Evolutionary conservation across 2,888 invertebrate genomes (phyloP), one percentile per base, ranked within the genome.

Genomic region (Eupithecia subfuscata): DNA sequence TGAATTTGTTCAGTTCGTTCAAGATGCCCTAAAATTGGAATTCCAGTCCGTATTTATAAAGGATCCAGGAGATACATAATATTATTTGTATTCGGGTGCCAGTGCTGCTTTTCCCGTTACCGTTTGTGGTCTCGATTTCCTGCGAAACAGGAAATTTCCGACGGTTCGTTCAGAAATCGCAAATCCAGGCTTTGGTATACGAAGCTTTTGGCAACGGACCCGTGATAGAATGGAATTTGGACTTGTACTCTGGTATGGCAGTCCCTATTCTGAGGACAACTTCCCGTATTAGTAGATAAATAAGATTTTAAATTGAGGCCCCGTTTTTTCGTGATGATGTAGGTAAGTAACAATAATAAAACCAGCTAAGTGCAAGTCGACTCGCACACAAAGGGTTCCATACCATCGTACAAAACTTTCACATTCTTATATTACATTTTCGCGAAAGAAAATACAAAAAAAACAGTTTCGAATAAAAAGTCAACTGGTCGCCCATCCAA

Each of bases 101-200:
- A 78, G 79, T 79, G 74, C 83, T 81, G 85, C 83, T 82, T 85
- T 60, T 85, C 82, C 84, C 80, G 84, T 85, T 87, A 83, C 85
- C 80, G 84, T 81, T 82, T 80, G 86, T 83, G 88, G 88, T 85
- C 84, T 86, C 84, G 84, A 88, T 90, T 89, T 89, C 89, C 88
- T 86, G 84, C 75, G 80, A 84, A 85, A 86, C 87, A 85, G 89
- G 88, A 89, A 89, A 89, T 88, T 87, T 87, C 84, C 84, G 84
- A 82, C 81, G 82, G 82, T 84, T 80, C 84, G 82, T 77, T 81
- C 82, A 86, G 84, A 87, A 84, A 84, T 84, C 82, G 83, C 79
- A 78, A 85, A 83, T 82, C 80, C 79, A 70, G 73, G 34, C 12
- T 16, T n/a, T 45, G 22, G 56, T 64, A 64, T n/a, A 68, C 43